Conservation (phyloP, 2,113 vertebrate species). For the Aix galericulata region DNA sequence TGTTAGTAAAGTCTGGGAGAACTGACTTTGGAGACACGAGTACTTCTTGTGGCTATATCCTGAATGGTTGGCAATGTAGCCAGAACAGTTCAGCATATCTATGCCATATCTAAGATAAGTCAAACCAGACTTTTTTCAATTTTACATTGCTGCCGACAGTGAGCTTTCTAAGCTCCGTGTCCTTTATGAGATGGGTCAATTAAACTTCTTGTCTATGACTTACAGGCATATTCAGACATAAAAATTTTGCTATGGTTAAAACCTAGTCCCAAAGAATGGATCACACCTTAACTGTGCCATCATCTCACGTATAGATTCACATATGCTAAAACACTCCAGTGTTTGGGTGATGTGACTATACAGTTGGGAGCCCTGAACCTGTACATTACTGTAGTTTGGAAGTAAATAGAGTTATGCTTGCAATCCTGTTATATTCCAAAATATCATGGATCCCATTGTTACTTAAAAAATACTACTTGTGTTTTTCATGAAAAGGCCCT, state of each 20-base stretch:
- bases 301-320: background rate
- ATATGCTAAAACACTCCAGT: background rate
- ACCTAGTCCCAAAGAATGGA: background rate
- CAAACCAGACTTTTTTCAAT: background rate
- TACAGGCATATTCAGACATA: background rate
- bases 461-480: background rate
- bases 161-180: background rate
- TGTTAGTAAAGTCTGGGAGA: background rate
- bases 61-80: background rate
- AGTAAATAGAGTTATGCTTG: background rate
- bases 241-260: background rate
- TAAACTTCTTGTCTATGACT: background rate
- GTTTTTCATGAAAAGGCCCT: background rate
- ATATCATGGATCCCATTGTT: background rate
- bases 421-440: background rate
- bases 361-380: background rate
- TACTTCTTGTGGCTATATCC: background rate
- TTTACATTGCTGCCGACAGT: background rate
- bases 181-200: background rate
- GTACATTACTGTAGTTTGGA: background rate
- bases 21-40: background rate
- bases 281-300: background rate
- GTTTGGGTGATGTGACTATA: background rate
- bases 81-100: background rate
- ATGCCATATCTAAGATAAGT: background rate